These are phyloP conservation scores for Falco columbarius DNA, from an alignment of 2,797 vertebrate species.

Conservation along the genomic window DNA sequence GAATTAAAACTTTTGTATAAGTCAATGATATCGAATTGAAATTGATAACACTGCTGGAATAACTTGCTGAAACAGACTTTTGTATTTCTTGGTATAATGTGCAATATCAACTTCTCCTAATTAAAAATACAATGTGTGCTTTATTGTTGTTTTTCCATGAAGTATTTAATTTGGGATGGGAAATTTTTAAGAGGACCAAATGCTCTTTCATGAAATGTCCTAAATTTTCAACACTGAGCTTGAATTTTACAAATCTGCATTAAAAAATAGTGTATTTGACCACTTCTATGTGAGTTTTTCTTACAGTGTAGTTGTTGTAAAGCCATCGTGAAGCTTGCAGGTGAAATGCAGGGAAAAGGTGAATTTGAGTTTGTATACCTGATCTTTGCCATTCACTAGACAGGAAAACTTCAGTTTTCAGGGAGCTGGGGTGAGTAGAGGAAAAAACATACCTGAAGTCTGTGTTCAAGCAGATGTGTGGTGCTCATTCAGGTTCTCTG, in stretches of 20 bases:
- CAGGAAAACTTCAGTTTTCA: neutral
- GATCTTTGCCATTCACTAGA: neutral
- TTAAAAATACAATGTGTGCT: conserved; percentile 57
- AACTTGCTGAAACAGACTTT: conserved; percentile 27
- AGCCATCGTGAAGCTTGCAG: neutral
- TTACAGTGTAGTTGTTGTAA: neutral
- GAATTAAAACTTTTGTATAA: conserved; percentile 6
- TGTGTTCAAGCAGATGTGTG: neutral
- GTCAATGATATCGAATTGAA: neutral
- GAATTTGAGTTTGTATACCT: too few relatives aligned
- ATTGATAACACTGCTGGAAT: conserved; percentile 51
- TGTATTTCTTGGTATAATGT: conserved; percentile 65
- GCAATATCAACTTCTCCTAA: conserved; percentile 72
- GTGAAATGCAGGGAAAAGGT: too few relatives aligned
- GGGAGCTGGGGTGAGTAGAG: neutral
- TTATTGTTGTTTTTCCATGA: conserved; percentile 51
- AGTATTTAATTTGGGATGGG: conserved; percentile 69
- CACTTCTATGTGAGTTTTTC: conserved; percentile 11
- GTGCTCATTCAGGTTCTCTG: neutral
- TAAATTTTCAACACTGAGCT: conserved; percentile 65
- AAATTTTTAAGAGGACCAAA: conserved; percentile 69
- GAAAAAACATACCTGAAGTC: neutral
- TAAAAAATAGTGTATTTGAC: conserved; percentile 65
- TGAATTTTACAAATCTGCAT: conserved; percentile 72
- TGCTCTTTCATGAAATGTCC: conserved; percentile 67